Conservation (phyloP, 1,140 invertebrate species). For the Saxidomus purpurata region DNA sequence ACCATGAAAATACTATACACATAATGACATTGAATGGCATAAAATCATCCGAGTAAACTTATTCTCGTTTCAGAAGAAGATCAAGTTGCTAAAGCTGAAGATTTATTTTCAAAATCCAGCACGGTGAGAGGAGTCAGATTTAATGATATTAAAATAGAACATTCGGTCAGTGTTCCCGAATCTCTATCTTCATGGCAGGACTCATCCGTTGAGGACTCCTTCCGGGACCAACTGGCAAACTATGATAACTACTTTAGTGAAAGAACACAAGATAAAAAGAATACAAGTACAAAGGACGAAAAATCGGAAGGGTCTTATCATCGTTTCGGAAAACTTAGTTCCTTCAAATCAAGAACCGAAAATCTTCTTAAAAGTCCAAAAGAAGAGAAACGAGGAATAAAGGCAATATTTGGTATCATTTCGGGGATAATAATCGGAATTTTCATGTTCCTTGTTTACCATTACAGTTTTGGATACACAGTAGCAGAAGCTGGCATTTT, state of each 20-base stretch:
- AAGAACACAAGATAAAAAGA: background rate
- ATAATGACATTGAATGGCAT: too few relatives aligned
- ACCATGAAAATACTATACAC: too few relatives aligned
- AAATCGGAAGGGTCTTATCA: background rate
- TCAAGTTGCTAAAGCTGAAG: background rate
- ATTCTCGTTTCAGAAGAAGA: background rate
- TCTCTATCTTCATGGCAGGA: conserved; percentile 13
- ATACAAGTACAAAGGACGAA: background rate
- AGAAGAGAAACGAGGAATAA: conserved; percentile 23
- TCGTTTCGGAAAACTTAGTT: background rate
- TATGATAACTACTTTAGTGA: background rate
- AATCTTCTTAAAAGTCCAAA: conserved; percentile 16
- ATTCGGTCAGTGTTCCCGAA: conserved; percentile 37
- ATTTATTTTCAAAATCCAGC: conserved; percentile 13
- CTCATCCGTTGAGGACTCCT: conserved; percentile 42
- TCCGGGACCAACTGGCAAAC: background rate
- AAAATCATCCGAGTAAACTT: too few relatives aligned
- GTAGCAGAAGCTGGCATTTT: conserved; percentile 37
- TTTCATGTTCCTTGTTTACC: conserved; percentile 25
- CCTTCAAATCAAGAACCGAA: conserved; percentile 46
- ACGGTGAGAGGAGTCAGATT: conserved; percentile 25
- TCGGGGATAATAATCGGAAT: conserved; percentile 28
- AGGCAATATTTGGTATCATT: conserved; percentile 39
- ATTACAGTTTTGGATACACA: conserved; percentile 49
- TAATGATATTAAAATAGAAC: conserved; percentile 25